These are phyloP conservation scores for Petrolisthes cinctipes DNA, from an alignment of 2,888 invertebrate genomes.

Conservation along the genomic window DNA sequence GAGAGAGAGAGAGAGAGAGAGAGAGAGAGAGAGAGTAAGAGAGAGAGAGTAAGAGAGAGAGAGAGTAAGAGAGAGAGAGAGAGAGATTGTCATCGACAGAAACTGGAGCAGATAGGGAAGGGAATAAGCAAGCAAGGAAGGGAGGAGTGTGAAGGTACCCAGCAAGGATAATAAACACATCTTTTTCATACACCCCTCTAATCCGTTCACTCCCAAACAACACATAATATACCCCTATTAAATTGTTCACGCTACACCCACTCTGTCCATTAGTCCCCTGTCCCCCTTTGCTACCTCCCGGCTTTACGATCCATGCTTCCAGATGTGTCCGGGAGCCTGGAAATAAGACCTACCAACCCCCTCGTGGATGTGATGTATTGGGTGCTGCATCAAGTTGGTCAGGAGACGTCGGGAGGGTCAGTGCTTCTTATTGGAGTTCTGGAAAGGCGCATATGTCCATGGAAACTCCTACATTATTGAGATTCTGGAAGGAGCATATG, in stretches of 20 bases:
- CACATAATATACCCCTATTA: neutral
- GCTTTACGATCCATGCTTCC: constrained; percentile 23
- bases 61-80: too few species aligned
- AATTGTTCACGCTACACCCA: neutral
- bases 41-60: too few species aligned
- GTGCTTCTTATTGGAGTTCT: neutral
- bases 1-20: too few species aligned
- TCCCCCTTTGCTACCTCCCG: neutral
- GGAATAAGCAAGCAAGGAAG: too few species aligned
- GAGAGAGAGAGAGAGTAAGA: too few species aligned
- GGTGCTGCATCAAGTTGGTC: neutral
- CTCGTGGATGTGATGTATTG: constrained; percentile 21
- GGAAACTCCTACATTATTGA: neutral
- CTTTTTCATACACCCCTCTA: neutral
- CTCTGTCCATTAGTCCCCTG: neutral
- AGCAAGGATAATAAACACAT: too few species aligned
- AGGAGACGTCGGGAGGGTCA: neutral
- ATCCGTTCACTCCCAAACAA: neutral
- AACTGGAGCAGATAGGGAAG: too few species aligned
- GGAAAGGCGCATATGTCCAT: neutral
- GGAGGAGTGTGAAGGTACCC: too few species aligned
- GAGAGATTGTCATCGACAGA: too few species aligned
- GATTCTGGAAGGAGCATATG: neutral
- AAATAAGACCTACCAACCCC: constrained; percentile 15
- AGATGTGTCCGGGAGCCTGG: constrained; percentile 11